These are phyloP conservation scores for Cheilosia vernalis DNA, from an alignment of 2,888 invertebrate genomes.

Conservation along the genomic window DNA sequence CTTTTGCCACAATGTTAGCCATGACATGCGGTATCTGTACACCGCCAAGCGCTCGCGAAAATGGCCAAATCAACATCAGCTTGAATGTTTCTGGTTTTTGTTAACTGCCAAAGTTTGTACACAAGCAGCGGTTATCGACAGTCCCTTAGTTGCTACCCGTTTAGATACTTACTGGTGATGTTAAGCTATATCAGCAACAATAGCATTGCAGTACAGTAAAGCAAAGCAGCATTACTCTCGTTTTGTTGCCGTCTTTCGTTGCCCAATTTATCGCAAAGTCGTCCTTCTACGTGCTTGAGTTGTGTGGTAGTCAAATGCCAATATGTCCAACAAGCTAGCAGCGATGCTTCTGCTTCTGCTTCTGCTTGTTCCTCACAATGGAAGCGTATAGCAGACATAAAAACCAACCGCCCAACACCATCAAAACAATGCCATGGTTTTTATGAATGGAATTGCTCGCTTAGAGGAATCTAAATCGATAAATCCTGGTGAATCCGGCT, in stretches of 20 bases:
- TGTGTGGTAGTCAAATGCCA: slow-evolving; percentile 25
- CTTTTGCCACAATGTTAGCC: slow-evolving; percentile 15
- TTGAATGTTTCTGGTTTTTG: slow-evolving; percentile 41
- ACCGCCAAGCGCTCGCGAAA: slow-evolving; percentile 9
- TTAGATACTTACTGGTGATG: slow-evolving; percentile 26
- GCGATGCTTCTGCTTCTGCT: slow-evolving; percentile 16
- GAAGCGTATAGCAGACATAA: slow-evolving; percentile 37
- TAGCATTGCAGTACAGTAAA: slow-evolving; percentile 19
- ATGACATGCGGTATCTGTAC: slow-evolving; percentile 11
- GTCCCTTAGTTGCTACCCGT: slow-evolving; percentile 5
- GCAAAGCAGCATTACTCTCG: slow-evolving; percentile 20
- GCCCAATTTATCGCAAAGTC: slow-evolving; percentile 46
- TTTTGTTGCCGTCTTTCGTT: slow-evolving; percentile 35
- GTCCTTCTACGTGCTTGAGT: slow-evolving; percentile 33
- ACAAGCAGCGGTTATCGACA: slow-evolving; percentile 33
- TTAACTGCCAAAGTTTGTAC: slow-evolving; percentile 19
- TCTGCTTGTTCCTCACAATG: slow-evolving; percentile 22
- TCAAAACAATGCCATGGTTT: slow-evolving; percentile 81
- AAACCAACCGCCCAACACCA: slow-evolving; percentile 70
- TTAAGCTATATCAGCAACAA: slow-evolving; percentile 27
- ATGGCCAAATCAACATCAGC: slow-evolving; percentile 30
- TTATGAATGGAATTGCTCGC: slow-evolving; percentile 83
- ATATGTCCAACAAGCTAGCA: slow-evolving; percentile 24
- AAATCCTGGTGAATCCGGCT: slow-evolving; percentile 79
- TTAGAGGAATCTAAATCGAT: slow-evolving; percentile 82